phyloP scores from a whole-genome alignment of 2,888 invertebrate genomes.

The Philereme transversata region DNA sequence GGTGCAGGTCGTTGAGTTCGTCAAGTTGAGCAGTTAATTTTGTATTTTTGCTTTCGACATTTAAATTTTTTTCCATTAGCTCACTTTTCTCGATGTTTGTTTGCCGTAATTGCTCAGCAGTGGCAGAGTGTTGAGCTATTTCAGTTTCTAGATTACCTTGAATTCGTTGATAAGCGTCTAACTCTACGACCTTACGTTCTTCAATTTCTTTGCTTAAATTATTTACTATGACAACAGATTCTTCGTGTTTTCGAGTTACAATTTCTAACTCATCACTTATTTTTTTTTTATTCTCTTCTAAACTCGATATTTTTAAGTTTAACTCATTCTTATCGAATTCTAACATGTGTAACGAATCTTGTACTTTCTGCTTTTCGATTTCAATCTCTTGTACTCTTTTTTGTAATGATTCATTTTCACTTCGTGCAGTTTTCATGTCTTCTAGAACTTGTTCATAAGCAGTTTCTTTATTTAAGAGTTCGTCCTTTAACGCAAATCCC shows the following conservation, averaged over 20 bases:
- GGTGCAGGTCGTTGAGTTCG: slow-evolving; percentile 19
- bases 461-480: slow-evolving; percentile 12
- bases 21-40: slow-evolving; percentile 32
- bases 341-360: slow-evolving; percentile 3
- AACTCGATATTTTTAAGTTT: slow-evolving; percentile 8
- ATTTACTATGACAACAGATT: slow-evolving; percentile 9
- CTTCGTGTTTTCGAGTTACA: slow-evolving; percentile 14
- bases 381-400: slow-evolving; percentile 19
- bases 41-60: slow-evolving; percentile 35
- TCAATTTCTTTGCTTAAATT: slow-evolving; percentile 13
- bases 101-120: slow-evolving; percentile 21
- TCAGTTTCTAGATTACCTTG: slow-evolving; percentile 22
- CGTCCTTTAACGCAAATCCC: slow-evolving; percentile 8
- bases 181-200: slow-evolving; percentile 10
- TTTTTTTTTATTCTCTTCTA: slow-evolving; percentile 14
- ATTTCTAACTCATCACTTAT: slow-evolving; percentile 12
- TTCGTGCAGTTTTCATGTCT: slow-evolving; percentile 29
- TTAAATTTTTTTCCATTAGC: slow-evolving; percentile 36
- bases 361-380: slow-evolving; percentile 12
- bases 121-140: slow-evolving; percentile 18
- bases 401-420: slow-evolving; percentile 32
- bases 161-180: slow-evolving; percentile 16
- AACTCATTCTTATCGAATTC: slow-evolving; percentile 18
- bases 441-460: slow-evolving; percentile 26
- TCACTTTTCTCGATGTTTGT: slow-evolving; percentile 23